A percentile compares a stretch with the other conserved stretches of the same genome.
Conservation (phyloP, 2,888 invertebrate genomes). For the Protula sp. region DNA sequence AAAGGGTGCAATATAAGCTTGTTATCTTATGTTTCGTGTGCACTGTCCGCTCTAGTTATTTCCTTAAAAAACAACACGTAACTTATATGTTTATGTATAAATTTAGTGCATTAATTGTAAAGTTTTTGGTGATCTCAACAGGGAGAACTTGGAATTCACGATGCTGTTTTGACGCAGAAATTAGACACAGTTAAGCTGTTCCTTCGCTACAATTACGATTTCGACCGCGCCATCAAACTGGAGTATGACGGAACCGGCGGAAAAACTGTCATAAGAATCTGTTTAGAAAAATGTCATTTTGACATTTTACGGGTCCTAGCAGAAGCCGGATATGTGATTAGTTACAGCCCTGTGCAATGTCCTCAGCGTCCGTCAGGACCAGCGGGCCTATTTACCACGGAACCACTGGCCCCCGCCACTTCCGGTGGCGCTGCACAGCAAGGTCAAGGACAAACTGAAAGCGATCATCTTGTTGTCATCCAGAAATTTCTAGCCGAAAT, state of each 20-base stretch:
- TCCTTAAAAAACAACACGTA: too few relatives aligned
- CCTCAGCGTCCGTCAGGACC: neutral
- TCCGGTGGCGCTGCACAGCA: neutral
- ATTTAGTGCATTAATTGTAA: too few relatives aligned
- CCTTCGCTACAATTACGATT: constrained; percentile 48
- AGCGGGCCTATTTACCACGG: neutral
- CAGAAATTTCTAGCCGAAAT: constrained; percentile 40
- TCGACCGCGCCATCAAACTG: constrained; percentile 49
- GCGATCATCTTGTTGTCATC: constrained; percentile 37
- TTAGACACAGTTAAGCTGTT: constrained; percentile 46
- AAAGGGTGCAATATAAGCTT: too few relatives aligned
- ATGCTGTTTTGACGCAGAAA: constrained; percentile 50
- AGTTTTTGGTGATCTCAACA: too few relatives aligned
- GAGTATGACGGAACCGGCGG: constrained; percentile 39
- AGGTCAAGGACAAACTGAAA: constrained; percentile 2
- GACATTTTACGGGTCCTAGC: constrained; percentile 47
- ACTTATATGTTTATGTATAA: too few relatives aligned
- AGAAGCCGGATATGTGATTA: constrained; percentile 38
- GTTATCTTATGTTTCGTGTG: too few relatives aligned
- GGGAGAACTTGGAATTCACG: constrained; percentile 50
- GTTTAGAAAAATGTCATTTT: constrained; percentile 47
- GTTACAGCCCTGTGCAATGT: constrained; percentile 3
- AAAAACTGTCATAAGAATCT: constrained; percentile 36
- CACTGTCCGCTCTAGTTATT: too few relatives aligned
- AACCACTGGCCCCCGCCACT: neutral